Evolutionary conservation across 2,888 invertebrate species (phyloP), one percentile per base, ranked within the genome.

Genomic region (Maniola hyperantus): DNA sequence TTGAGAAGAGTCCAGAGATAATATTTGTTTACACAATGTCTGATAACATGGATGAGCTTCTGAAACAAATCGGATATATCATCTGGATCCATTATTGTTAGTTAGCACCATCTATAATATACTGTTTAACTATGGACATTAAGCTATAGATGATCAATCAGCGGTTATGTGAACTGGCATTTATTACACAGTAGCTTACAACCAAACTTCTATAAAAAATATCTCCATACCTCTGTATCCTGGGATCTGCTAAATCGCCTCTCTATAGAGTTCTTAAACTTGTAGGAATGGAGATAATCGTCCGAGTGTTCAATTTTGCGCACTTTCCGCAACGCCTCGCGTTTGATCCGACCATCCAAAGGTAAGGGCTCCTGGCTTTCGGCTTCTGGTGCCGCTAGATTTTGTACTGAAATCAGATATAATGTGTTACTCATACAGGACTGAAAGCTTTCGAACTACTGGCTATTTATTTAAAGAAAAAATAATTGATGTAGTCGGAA

Each of bases 261-360:
- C 80, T 98, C 97, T 74, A 99, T 98, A 81, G 96, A 97, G 78
- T 97, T 98, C 90, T 99, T 99, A 91, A 98, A 98, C 90, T 98
- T 98, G 91, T 98, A 98, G 1, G 94, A 94, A 76, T 94, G 94
- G 57, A 94, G 89, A 75, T 85, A 93, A 78, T 88, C 92, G 68
- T 93, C 92, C 57, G 87, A 88, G 73, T 85, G 85, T 0, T 91
- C 92, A 0, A 90, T 88, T 26, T 94, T 92, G 64, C 92, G 78
- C 5, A 91, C 81, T 7, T 86, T 75, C 1, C 92, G 81, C 1
- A 91, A 77, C 1, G 84, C 84, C 44, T 90, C 86, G 6, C 85
- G 77, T 72, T 85, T 83, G 62, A 82, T 80, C 0, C 86, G 76
- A 1, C 77, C 83, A 71, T 88, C 89, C 20, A 83, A 74, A 0